Evolutionary conservation across 2,797 vertebrate genomes (phyloP), one percentile per base, ranked within the genome.

Genomic region (Eospalax fontanierii): DNA sequence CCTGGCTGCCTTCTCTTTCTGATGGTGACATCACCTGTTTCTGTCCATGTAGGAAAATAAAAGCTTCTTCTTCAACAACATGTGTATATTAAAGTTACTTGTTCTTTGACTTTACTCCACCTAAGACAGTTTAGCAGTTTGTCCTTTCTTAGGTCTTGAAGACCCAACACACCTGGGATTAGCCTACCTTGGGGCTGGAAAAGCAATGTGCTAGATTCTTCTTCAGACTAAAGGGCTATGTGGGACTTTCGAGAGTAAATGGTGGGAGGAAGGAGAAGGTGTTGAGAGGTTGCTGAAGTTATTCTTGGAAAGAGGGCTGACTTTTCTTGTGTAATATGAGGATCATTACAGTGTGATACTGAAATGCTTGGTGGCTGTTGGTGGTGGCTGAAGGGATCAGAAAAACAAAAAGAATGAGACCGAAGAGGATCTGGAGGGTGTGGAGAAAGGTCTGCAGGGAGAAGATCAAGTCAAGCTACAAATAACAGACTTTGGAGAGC

Each of bases 41-140:
- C n/a, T 83, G 35, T 61, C 2, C 4, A 21, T n/a, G 40, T 26
- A 38, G 30, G 50, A 3, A 74, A 96, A 94, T 96, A 97, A 96
- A 97, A 21, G 50, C 59, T 57, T 22, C 11, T 66, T 81, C 4
- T 75, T 54, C n/a, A 40, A 54, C 2, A 10, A 14, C 35, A 61
- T 30, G 43, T 75, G 18, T 11, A 3, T 91, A 26, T 83, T 54
- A 9, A 54, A 54, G 50, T 54, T 15, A 24, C 43, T 68, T 81
- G 18, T 83, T 4, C 5, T 80, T 35, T 86, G 43, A 43, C 4
- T 84, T 59, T 68, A 14, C 22, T 65, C 6, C 24, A 26, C 4
- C 11, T 15, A 71, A 11, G 0, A 1, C 15, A 71, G 70, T 19
- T 28, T 14, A 6, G 14, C 18, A 6, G 0, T 57, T 0, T 28